phyloP scores from a whole-genome alignment of 2,888 invertebrate species.

The Conops quadrifasciatus region DNA sequence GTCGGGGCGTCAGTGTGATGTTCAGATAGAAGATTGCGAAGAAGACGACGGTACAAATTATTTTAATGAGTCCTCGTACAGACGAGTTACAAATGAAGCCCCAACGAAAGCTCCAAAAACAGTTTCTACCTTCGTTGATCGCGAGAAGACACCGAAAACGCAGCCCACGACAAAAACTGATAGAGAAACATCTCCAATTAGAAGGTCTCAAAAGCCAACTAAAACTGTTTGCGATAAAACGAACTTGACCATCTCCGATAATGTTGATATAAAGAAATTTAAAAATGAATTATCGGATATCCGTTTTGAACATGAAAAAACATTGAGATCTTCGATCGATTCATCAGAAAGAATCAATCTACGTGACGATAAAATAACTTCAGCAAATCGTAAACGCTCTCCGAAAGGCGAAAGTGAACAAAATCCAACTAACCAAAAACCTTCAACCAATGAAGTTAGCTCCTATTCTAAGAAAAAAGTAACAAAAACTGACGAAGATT shows the following conservation, averaged over 20 bases:
- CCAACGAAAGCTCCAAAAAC: not conserved
- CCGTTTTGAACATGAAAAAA: not conserved
- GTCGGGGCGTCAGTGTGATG: slow-evolving; percentile 44
- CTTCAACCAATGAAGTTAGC: not conserved
- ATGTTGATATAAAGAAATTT: not conserved
- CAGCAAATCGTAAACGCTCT: slow-evolving; percentile 11
- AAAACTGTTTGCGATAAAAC: not conserved
- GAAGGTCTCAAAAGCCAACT: not conserved
- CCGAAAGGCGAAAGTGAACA: slow-evolving; percentile 9
- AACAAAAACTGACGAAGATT: not conserved
- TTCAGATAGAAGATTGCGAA: slow-evolving; percentile 61
- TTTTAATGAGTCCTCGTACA: slow-evolving; percentile 47
- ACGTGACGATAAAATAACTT: not conserved
- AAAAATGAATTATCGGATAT: not conserved
- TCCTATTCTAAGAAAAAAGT: not conserved
- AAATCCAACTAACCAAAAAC: not conserved
- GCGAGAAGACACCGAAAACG: not conserved
- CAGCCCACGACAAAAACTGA: not conserved
- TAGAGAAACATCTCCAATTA: slow-evolving; percentile 6
- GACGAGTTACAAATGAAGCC: slow-evolving; percentile 34
- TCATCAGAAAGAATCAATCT: not conserved
- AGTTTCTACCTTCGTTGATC: not conserved
- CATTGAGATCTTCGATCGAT: not conserved
- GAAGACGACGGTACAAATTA: slow-evolving; percentile 52
- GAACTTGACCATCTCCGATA: not conserved